Base-by-base conservation (phyloP, 2,113 vertebrate genomes). In the Gnathonemus echidnorhynchus region DNA sequence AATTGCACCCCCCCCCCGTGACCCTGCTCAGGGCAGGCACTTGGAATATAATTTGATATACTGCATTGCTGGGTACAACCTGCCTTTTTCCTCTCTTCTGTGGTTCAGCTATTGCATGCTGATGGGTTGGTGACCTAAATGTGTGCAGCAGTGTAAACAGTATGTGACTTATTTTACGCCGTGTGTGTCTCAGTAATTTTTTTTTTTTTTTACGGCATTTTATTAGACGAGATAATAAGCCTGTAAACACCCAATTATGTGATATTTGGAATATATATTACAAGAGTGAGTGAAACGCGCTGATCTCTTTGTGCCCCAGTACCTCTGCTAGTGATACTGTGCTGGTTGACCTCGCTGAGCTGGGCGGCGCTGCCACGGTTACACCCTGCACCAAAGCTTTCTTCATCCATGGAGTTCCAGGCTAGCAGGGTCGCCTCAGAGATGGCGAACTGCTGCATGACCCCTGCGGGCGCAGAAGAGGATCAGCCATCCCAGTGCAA, bases 361-460 rank as follows among this genome's bases (percentile, higher is more conserved):
- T 97, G 96, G 89, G 96, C 97, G 91, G 97, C 92, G 1, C 97
- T 98, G 92, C 98, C 98, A 93, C 98, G 98, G 92, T 97, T 97
- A 1, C 98, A 99, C 50, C 97, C 97, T n/a, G 97, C 97, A 90
- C 97, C 97, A 88, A 97, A 94, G 91, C 97, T 98, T 92, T 99
- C 98, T 24, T 97, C 98, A 56, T 99, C 98, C 97, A 99, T 98
- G 66, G 98, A 99, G 11, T 97, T 96, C 98, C 98, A 99, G 70
- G 98, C 98, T 95, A 99, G 92, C 27, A 99, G 97, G 0, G 98
- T 99, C 1, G 98, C 98, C 93, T 99, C 96, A 0, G 98, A 99
- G 94, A 99, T 98, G 0, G 98, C 98, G 93, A 99, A 99, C 90
- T 99, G 98, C 91, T 99, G 96, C 96, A 99, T 97, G 91, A 99